phyloP scores from a whole-genome alignment of 1,140 invertebrate genomes.

The Oscheius sp. region DNA sequence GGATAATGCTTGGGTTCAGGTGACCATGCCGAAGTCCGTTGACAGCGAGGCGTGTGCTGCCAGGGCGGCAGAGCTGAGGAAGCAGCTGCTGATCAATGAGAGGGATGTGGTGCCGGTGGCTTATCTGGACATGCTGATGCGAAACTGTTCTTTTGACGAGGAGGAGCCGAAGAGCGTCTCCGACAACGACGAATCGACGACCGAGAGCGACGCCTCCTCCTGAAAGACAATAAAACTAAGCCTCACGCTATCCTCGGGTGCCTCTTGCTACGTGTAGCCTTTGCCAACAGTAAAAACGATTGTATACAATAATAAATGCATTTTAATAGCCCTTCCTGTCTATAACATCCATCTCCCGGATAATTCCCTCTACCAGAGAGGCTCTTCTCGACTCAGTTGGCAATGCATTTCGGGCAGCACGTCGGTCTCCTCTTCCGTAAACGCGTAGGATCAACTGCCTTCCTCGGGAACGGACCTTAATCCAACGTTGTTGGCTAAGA shows the following conservation, averaged over 20 bases:
- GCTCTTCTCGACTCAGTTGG: neutral
- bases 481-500: too few relatives aligned
- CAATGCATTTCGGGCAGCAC: neutral
- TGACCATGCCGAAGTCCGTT: neutral
- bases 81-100: neutral
- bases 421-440: neutral
- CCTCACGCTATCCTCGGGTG: neutral
- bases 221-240: neutral
- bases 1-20: neutral
- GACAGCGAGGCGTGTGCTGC: neutral
- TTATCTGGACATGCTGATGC: constrained; percentile 11
- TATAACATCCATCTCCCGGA: neutral
- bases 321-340: neutral
- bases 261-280: neutral
- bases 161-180: neutral
- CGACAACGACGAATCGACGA: neutral
- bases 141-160: neutral
- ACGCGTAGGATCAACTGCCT: neutral
- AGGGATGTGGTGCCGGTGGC: neutral
- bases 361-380: neutral
- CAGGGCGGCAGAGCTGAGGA: neutral
- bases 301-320: neutral
- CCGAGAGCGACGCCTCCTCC: neutral
- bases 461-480: too few relatives aligned
- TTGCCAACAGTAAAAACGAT: neutral